These are phyloP conservation scores for Anthonomus grandis DNA, from an alignment of 1,140 invertebrate genomes.

Conservation along the genomic window DNA sequence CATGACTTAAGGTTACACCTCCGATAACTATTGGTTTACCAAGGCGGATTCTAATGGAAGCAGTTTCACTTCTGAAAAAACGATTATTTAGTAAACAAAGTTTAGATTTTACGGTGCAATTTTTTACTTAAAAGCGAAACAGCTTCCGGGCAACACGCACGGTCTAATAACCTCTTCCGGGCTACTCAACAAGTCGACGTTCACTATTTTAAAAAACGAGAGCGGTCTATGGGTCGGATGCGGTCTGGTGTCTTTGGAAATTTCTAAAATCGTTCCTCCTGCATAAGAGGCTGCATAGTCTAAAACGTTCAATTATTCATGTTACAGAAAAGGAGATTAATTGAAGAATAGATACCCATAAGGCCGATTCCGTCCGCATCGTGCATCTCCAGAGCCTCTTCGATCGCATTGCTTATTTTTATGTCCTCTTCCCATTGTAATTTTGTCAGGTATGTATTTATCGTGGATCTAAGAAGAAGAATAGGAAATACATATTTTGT, in stretches of 20 bases:
- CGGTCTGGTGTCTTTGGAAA: constrained; percentile 11
- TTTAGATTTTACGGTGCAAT: neutral
- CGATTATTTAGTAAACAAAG: too few species aligned
- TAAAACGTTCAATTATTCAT: neutral
- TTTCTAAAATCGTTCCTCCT: constrained; percentile 9
- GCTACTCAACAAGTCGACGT: constrained; percentile 18
- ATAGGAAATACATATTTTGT: neutral
- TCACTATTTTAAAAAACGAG: constrained; percentile 17
- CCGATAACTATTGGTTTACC: constrained; percentile 23
- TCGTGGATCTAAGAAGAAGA: neutral
- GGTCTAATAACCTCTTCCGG: constrained; percentile 21
- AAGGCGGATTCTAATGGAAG: constrained; percentile 21
- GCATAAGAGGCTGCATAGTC: constrained; percentile 24
- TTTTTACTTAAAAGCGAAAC: constrained; percentile 23
- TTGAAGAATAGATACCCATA: constrained; percentile 7
- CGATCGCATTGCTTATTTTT: constrained; percentile 7
- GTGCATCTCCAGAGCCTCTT: constrained; percentile 4
- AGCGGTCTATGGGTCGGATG: constrained; percentile 16
- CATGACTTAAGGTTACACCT: constrained; percentile 25
- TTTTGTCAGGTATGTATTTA: constrained; percentile 4
- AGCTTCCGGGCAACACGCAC: constrained; percentile 21
- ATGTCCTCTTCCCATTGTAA: constrained; percentile 11
- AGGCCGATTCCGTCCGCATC: constrained; percentile 8
- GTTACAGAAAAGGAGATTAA: neutral
- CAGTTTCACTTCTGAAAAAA: constrained; percentile 13